Percentiles rank a stretch among this genome's conserved stretches.
Conservation (phyloP, 2,888 invertebrate species). For the Tribolium freemani region DNA sequence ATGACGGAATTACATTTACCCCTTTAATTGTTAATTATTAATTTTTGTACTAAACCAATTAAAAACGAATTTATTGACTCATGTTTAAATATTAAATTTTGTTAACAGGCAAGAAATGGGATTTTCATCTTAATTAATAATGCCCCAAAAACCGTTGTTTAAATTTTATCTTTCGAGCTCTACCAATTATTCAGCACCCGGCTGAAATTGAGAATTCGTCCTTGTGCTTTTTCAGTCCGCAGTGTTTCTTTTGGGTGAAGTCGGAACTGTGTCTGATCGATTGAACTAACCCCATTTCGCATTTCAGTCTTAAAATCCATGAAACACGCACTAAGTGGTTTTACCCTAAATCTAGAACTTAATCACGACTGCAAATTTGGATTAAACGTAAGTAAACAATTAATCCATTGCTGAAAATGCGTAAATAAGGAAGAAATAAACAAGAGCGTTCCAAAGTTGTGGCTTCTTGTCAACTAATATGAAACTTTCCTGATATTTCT, state of each 20-base stretch:
- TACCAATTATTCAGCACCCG: background rate
- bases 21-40: too few relatives aligned
- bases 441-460: too few relatives aligned
- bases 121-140: conserved; percentile 11
- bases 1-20: background rate
- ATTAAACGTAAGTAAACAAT: too few relatives aligned
- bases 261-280: conserved; percentile 19
- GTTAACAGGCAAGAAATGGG: conserved; percentile 1
- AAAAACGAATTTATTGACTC: too few relatives aligned
- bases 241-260: conserved; percentile 14
- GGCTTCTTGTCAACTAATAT: conserved; percentile 9
- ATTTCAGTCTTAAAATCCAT: conserved; percentile 23
- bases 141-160: conserved; percentile 1
- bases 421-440: too few relatives aligned
- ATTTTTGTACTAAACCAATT: too few relatives aligned
- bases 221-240: conserved; percentile 9
- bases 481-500: conserved; percentile 13
- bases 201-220: conserved; percentile 1
- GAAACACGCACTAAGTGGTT: conserved; percentile 33
- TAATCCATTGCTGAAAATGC: too few relatives aligned
- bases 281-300: conserved; percentile 35
- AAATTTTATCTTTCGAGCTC: background rate
- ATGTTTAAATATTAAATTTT: too few relatives aligned
- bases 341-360: conserved; percentile 2
- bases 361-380: background rate